Evolutionary conservation across 2,797 vertebrate genomes (phyloP).

Genomic region (Protosalanx chinensis): DNA sequence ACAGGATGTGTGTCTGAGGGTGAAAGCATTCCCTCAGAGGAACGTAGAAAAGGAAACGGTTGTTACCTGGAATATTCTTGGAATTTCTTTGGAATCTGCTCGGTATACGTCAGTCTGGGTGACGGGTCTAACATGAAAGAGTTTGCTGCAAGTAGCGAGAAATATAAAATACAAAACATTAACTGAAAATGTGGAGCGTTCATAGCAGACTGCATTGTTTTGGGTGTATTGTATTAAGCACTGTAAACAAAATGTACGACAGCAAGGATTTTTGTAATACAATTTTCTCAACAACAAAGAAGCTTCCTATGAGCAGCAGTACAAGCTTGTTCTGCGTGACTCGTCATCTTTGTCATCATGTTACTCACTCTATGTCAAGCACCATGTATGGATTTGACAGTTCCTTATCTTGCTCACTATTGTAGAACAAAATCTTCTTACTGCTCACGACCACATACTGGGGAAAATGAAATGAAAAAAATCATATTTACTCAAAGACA

Average conservation of each 20-base stretch:
- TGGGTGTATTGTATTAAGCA: no score
- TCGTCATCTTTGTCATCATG: not conserved
- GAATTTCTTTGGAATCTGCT: slow-evolving; percentile 93
- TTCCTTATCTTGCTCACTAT: slow-evolving; percentile 89
- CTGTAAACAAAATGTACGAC: no score
- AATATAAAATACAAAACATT: not conserved
- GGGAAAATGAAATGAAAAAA: slow-evolving; percentile 12
- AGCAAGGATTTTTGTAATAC: no score
- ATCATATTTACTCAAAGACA: not conserved
- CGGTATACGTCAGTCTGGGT: slow-evolving; percentile 97
- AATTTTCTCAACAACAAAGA: no score
- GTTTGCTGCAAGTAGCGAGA: slow-evolving; percentile 74
- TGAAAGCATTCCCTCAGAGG: not conserved
- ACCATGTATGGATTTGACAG: slow-evolving; percentile 95
- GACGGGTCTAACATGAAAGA: slow-evolving; percentile 94
- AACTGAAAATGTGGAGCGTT: no score
- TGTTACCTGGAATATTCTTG: slow-evolving; percentile 95
- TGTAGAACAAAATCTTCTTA: slow-evolving; percentile 98
- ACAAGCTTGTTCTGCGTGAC: not conserved
- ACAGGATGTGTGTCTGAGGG: no score
- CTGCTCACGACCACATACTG: slow-evolving; percentile 97
- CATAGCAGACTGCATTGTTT: not conserved
- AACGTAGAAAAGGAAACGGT: not conserved
- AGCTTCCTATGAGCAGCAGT: no score
- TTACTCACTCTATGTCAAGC: slow-evolving; percentile 96